phyloP scores from a whole-genome alignment of 2,888 invertebrate species.

The Nomada ferruginata region DNA sequence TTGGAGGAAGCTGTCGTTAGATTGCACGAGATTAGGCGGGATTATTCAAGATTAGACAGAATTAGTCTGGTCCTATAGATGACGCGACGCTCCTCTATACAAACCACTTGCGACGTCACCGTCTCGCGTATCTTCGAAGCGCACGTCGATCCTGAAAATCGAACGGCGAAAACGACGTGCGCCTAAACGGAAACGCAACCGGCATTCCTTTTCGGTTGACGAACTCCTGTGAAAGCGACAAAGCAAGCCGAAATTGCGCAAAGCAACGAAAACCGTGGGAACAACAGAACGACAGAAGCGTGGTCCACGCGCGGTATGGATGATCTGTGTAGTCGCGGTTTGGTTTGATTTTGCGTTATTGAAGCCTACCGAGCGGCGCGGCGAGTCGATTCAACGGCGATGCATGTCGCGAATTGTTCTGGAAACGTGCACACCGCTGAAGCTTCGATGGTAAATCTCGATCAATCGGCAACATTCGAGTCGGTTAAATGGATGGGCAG shows the following conservation, averaged over 20 bases:
- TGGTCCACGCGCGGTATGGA: neutral
- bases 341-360: slow-evolving; percentile 28
- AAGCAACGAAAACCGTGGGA: slow-evolving; percentile 36
- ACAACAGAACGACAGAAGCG: slow-evolving; percentile 12
- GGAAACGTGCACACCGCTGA: neutral
- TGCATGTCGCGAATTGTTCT: slow-evolving; percentile 9
- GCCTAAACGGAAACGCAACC: neutral
- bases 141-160: neutral
- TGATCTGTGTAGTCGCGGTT: slow-evolving; percentile 27
- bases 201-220: slow-evolving; percentile 21
- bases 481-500: too few species aligned
- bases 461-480: neutral
- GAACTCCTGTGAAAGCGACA: neutral
- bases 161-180: neutral
- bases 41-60: slow-evolving; percentile 77
- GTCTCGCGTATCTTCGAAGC: neutral
- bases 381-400: neutral
- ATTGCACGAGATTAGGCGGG: slow-evolving; percentile 74
- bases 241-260: slow-evolving; percentile 33
- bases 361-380: neutral
- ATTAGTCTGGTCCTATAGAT: slow-evolving; percentile 68
- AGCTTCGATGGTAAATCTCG: neutral
- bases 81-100: slow-evolving; percentile 42
- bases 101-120: neutral
- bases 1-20: slow-evolving; percentile 64